These are phyloP conservation scores for Cebus imitator DNA, from an alignment of 2,113 vertebrate genomes.

Conservation along the genomic window DNA sequence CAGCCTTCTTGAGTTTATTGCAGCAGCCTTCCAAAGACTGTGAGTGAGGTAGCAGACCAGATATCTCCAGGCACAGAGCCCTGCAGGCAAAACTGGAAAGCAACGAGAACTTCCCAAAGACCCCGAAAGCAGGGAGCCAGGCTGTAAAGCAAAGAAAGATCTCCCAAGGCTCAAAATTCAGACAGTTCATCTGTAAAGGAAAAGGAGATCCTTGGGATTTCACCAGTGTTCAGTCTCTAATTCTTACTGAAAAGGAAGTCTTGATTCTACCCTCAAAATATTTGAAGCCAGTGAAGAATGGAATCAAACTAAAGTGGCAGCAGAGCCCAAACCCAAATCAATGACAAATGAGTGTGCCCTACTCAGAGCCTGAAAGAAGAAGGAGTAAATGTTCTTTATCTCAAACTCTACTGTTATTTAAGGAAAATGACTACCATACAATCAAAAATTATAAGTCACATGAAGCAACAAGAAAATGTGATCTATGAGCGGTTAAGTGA, in stretches of 20 bases:
- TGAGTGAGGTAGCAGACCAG: neutral
- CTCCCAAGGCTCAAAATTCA: neutral
- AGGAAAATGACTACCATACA: neutral
- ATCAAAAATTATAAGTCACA: neutral
- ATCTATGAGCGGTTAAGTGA: neutral
- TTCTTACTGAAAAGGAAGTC: neutral
- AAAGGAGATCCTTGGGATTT: neutral
- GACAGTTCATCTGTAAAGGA: neutral
- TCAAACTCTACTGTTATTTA: neutral
- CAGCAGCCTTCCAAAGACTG: neutral
- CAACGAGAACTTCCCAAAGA: neutral
- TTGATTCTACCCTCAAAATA: neutral
- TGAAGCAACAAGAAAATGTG: slow-evolving; percentile 28
- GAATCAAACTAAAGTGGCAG: neutral
- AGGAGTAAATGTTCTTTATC: neutral
- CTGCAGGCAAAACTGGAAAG: neutral
- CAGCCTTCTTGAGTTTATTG: neutral
- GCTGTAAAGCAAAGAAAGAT: neutral
- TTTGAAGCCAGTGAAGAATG: neutral
- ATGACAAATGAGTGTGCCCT: neutral
- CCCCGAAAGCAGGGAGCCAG: neutral
- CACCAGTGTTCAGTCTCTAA: neutral
- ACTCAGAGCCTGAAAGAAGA: neutral
- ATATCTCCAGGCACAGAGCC: neutral
- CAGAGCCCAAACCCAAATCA: neutral